Evolutionary conservation across 2,888 invertebrate genomes (phyloP).

Genomic region (Acronicta psi): DNA sequence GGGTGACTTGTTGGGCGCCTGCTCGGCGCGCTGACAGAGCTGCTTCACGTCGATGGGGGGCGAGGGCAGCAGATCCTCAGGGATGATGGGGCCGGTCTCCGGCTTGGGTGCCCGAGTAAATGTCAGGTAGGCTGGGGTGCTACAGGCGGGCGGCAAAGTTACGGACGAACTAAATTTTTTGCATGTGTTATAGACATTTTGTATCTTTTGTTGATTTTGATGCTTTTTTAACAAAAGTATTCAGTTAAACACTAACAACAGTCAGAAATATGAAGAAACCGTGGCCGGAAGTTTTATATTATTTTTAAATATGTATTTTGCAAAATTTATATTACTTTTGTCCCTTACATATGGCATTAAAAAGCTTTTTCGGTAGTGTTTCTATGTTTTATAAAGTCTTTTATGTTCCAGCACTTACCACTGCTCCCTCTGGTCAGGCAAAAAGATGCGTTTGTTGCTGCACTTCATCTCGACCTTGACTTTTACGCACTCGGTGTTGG

Average conservation of each 20-base stretch:
- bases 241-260: too few relatives aligned
- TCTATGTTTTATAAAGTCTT: too few relatives aligned
- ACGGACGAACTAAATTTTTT: too few relatives aligned
- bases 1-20: slow-evolving; percentile 56
- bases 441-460: slow-evolving; percentile 75
- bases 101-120: slow-evolving; percentile 65
- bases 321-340: too few relatives aligned
- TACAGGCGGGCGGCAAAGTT: slow-evolving; percentile 42
- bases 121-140: slow-evolving; percentile 78
- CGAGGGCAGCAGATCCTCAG: slow-evolving; percentile 74
- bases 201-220: too few relatives aligned
- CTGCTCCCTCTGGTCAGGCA: slow-evolving; percentile 83
- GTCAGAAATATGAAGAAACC: too few relatives aligned
- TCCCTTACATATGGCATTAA: too few relatives aligned
- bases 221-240: too few relatives aligned
- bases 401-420: slow-evolving; percentile 64
- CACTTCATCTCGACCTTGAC: slow-evolving; percentile 76
- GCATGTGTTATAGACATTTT: too few relatives aligned
- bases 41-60: slow-evolving; percentile 67
- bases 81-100: slow-evolving; percentile 72
- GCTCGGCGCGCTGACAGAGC: slow-evolving; percentile 56
- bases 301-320: too few relatives aligned
- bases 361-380: too few relatives aligned
- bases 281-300: too few relatives aligned
- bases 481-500: slow-evolving; percentile 67